Percentiles rank a stretch among this genome's conserved stretches.
Evolutionary conservation across 2,888 invertebrate genomes (phyloP).

Genomic region (Spatulosminthurus flaviceps): DNA sequence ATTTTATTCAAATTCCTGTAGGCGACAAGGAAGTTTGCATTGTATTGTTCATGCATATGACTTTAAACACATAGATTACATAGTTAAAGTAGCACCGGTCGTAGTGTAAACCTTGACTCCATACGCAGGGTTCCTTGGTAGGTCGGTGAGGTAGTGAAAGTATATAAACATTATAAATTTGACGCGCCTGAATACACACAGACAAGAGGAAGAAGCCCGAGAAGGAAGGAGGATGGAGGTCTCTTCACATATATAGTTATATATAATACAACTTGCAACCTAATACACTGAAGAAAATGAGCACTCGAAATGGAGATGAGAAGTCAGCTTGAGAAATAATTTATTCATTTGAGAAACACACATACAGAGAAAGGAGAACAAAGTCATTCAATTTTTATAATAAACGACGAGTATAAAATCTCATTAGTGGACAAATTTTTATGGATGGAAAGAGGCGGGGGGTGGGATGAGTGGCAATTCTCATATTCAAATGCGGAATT

Average conservation of each 20-base stretch:
- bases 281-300: conserved; percentile 42
- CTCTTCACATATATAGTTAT: conserved; percentile 33
- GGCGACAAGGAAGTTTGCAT: conserved; percentile 56
- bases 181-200: conserved; percentile 1
- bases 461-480: conserved; percentile 50
- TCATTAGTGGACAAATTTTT: conserved; percentile 61
- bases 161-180: neutral
- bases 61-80: conserved; percentile 7
- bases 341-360: conserved; percentile 58
- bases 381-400: conserved; percentile 63
- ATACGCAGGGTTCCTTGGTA: neutral
- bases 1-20: conserved; percentile 57
- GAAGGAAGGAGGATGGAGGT: conserved; percentile 21
- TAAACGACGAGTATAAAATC: conserved; percentile 61
- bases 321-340: conserved; percentile 57
- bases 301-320: conserved; percentile 49
- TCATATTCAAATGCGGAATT: conserved; percentile 55
- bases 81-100: conserved; percentile 4
- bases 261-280: neutral
- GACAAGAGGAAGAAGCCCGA: conserved; percentile 1
- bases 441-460: conserved; percentile 46
- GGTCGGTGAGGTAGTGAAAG: neutral
- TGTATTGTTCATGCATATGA: conserved; percentile 35
- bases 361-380: conserved; percentile 52
- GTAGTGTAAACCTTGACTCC: neutral